Conservation (phyloP, 2,113 vertebrate genomes). For the Pavo muticus region DNA sequence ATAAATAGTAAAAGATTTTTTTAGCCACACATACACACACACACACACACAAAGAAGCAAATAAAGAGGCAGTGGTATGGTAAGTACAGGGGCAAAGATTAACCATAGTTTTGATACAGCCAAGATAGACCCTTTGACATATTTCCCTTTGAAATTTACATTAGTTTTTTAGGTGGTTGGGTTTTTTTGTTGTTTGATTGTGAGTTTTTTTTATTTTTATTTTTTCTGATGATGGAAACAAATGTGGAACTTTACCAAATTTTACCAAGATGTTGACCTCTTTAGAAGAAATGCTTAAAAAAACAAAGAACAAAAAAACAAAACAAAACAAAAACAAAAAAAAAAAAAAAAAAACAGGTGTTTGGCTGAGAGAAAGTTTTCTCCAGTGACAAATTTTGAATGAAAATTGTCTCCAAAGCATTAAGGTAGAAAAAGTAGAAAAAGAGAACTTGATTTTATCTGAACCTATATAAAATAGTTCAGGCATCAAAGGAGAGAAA, state of each 20-base stretch:
- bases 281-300: neutral
- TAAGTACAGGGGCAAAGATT: conserved; percentile 1
- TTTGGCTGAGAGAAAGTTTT: conserved; percentile 75
- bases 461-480: conserved; percentile 68
- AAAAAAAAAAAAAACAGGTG: conserved; percentile 73
- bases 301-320: neutral
- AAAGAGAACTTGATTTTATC: conserved; percentile 64
- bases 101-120: neutral
- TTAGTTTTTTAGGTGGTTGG: too few relatives aligned
- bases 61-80: neutral
- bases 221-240: too few relatives aligned
- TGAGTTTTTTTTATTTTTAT: too few relatives aligned
- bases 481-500: conserved; percentile 52
- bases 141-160: too few relatives aligned
- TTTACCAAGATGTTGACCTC: too few relatives aligned
- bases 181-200: too few relatives aligned
- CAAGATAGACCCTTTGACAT: neutral
- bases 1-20: conserved; percentile 37
- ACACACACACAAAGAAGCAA: neutral
- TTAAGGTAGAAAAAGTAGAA: conserved; percentile 49
- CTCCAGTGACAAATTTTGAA: conserved; percentile 77
- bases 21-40: neutral
- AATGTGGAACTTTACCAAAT: too few relatives aligned
- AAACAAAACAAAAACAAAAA: conserved; percentile 4
- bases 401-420: conserved; percentile 74